Evolutionary conservation across 2,888 invertebrate genomes (phyloP).

Genomic region (Pherbina coryleti): DNA sequence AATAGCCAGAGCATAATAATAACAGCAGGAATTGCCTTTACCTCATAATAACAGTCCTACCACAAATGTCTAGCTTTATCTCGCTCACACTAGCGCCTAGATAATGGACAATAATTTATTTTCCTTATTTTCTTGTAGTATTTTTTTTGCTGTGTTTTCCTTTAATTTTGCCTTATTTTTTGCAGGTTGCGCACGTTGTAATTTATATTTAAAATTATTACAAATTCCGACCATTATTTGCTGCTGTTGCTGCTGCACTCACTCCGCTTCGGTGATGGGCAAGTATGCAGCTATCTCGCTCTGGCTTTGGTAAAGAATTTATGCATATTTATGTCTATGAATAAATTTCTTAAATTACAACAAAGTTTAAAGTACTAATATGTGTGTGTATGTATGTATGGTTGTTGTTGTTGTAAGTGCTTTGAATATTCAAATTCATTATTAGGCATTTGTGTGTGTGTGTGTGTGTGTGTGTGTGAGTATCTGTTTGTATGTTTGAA

Average conservation of each 20-base stretch:
- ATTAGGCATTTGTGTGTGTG: background rate
- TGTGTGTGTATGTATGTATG: slow-evolving; percentile 1
- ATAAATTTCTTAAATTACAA: slow-evolving; percentile 25
- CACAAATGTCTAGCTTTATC: background rate
- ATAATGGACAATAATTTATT: background rate
- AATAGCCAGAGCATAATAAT: background rate
- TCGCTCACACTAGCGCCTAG: background rate
- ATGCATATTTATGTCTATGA: background rate
- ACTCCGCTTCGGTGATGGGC: background rate
- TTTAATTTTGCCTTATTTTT: background rate
- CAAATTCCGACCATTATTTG: slow-evolving; percentile 10
- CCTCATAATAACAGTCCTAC: background rate
- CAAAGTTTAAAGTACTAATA: background rate
- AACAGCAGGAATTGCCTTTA: background rate
- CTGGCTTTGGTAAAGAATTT: background rate
- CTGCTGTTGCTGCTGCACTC: background rate
- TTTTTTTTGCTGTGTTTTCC: too few relatives aligned
- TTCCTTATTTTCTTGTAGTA: slow-evolving; percentile 7
- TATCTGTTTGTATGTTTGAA: slow-evolving; percentile 39
- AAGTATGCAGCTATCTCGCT: background rate
- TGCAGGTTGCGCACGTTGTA: background rate
- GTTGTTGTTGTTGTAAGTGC: slow-evolving; percentile 50
- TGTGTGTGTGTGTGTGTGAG: slow-evolving; percentile 38
- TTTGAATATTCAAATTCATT: slow-evolving; percentile 22
- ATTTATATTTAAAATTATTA: slow-evolving; percentile 26